Conservation (phyloP, 2,888 invertebrate species). For the Caradrina kadenii region DNA sequence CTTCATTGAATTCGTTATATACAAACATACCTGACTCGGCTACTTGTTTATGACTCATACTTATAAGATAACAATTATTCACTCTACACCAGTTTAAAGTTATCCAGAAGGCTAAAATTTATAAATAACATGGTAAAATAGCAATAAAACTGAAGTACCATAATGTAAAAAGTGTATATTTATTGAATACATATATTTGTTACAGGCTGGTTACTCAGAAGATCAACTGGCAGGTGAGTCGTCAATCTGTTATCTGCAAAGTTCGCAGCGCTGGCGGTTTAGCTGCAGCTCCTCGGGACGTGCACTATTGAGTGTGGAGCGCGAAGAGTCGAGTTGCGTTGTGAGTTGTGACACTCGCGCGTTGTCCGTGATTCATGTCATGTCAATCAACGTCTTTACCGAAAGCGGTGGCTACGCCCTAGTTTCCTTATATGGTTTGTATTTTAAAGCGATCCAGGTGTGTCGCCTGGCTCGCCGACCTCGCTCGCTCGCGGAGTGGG, state of each 20-base stretch:
- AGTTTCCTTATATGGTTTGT: constrained; percentile 91
- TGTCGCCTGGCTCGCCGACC: constrained; percentile 61
- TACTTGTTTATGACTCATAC: constrained; percentile 32
- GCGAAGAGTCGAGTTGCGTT: constrained; percentile 38
- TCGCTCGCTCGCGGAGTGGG: constrained; percentile 47
- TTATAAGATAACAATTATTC: not conserved
- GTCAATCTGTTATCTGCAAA: constrained; percentile 42
- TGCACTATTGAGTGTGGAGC: constrained; percentile 7
- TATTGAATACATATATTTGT: constrained; percentile 27
- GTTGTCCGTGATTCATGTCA: constrained; percentile 83
- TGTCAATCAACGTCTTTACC: constrained; percentile 88
- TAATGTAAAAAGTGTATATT: not conserved
- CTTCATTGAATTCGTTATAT: not conserved
- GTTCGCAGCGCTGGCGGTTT: not conserved
- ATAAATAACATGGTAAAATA: constrained; percentile 26
- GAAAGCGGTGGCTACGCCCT: constrained; percentile 87
- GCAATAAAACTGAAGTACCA: not conserved
- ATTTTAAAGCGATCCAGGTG: constrained; percentile 89
- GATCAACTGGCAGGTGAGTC: constrained; percentile 98
- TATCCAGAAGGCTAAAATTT: constrained; percentile 14
- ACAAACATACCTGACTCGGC: not conserved
- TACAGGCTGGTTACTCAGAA: constrained; percentile 96
- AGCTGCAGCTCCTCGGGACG: constrained; percentile 7
- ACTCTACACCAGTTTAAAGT: not conserved
- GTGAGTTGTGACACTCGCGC: constrained; percentile 65